Base-by-base conservation (phyloP, 2,888 invertebrate genomes). In the Pseudococcus longispinus region DNA sequence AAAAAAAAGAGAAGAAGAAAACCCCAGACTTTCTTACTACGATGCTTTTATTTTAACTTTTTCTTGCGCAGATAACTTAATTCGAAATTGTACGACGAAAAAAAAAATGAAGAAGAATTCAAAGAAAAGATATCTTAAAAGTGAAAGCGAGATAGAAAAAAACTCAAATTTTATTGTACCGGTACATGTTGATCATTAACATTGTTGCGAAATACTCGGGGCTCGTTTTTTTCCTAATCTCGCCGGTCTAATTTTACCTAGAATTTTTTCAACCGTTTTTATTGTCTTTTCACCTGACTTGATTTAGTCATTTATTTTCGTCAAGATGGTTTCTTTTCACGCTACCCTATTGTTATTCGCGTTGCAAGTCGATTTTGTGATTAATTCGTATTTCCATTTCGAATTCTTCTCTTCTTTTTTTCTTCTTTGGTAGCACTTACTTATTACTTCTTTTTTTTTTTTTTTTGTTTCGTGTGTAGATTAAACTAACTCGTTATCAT, bases 231-330 rank as follows among this genome's bases (percentile, higher is more conserved):
- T 74, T 74, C 18, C 74, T 29, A 37, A 74, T 74, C 74, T 65
- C 60, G 60, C 60, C 15, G 60, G 70, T 74, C 74, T 74, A 74
- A 74, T 74, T 74, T 74, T 18, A 37, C 37, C 37, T 37, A 32
- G 37, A 74, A 74, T 74, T 74, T 74, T 70, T 74, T 37, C 74
- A 74, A 74, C 74, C 32, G 65, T 65, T 65, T 65, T 65, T 74
- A 74, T 74, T 74, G 74, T 74, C 74, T 74, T 65, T 65, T 74
- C 74, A 37, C 74, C 32, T 74, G 74, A 74, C 74, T 74, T 74
- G n/a, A 32, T 74, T 74, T 26, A 74, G 74, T 74, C 74, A 74
- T 74, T 74, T 74, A 74, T 74, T 74, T 74, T 74, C 74, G 74
- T 74, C 74, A 74, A 74, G 74, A 74, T 74, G 74, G 74, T 37